These are phyloP conservation scores for Drosophila borborema DNA, from an alignment of 2,888 invertebrate genomes.

Conservation along the genomic window DNA sequence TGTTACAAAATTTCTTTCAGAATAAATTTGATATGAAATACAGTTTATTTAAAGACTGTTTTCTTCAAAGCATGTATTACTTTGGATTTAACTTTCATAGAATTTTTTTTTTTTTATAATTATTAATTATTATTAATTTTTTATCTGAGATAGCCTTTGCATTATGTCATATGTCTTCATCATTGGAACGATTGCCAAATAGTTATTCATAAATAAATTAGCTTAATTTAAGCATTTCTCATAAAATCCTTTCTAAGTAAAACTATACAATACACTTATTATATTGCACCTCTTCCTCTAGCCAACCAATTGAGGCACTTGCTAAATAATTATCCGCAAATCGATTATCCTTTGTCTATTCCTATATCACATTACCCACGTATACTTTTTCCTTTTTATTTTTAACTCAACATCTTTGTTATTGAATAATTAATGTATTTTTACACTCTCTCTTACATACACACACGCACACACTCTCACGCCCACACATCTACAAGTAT, in stretches of 20 bases:
- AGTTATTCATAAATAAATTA: no score
- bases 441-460: not conserved
- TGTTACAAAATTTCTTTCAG: no score
- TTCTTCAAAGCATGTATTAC: no score
- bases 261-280: not conserved
- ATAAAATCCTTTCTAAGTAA: no score
- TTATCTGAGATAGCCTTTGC: no score
- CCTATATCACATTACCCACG: not conserved
- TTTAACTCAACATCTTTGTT: not conserved
- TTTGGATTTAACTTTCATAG: no score
- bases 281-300: not conserved
- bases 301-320: not conserved
- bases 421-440: slow-evolving; percentile 6
- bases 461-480: not conserved
- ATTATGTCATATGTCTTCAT: no score
- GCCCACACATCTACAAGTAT: not conserved
- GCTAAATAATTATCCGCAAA: not conserved
- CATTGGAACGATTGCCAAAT: no score
- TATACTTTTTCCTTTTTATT: not conserved
- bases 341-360: not conserved
- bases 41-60: no score
- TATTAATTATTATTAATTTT: no score
- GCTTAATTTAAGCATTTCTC: not conserved
- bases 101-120: not conserved
- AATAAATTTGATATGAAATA: no score